Evolutionary conservation across 2,797 vertebrate genomes (phyloP).

Genomic region (Falco naumanni): DNA sequence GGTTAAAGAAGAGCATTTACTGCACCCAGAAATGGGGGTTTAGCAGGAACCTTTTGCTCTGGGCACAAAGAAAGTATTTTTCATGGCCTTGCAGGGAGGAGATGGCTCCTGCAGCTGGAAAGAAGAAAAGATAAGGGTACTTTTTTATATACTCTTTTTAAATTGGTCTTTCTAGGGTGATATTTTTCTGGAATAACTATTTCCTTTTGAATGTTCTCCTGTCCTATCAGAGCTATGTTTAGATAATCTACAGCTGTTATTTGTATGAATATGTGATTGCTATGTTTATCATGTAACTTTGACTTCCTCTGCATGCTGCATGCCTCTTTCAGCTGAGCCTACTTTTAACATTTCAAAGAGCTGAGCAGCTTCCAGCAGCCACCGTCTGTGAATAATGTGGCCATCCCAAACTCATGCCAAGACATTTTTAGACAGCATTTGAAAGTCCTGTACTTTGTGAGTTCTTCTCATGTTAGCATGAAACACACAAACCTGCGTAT

Average conservation of each 20-base stretch:
- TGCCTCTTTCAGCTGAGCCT: not conserved
- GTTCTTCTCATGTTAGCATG: not conserved
- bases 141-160: not conserved
- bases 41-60: not conserved
- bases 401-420: not conserved
- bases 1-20: not conserved
- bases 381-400: not conserved
- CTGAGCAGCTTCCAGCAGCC: constrained; percentile 25
- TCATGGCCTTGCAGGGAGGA: not conserved
- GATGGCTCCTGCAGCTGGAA: not conserved
- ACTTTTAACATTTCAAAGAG: constrained; percentile 26
- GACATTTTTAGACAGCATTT: not conserved
- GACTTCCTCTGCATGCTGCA: not conserved
- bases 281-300: not conserved
- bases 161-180: not conserved
- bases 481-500: not conserved
- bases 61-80: not conserved
- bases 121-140: not conserved
- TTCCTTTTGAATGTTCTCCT: not conserved
- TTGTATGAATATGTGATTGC: not conserved
- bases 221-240: not conserved
- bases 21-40: not conserved
- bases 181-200: constrained; percentile 5
- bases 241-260: constrained; percentile 18
- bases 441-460: not conserved